A percentile compares a stretch with the other conserved stretches of the same genome.
Evolutionary conservation across 2,888 invertebrate genomes (phyloP).

Genomic region (Leptinotarsa juncta): DNA sequence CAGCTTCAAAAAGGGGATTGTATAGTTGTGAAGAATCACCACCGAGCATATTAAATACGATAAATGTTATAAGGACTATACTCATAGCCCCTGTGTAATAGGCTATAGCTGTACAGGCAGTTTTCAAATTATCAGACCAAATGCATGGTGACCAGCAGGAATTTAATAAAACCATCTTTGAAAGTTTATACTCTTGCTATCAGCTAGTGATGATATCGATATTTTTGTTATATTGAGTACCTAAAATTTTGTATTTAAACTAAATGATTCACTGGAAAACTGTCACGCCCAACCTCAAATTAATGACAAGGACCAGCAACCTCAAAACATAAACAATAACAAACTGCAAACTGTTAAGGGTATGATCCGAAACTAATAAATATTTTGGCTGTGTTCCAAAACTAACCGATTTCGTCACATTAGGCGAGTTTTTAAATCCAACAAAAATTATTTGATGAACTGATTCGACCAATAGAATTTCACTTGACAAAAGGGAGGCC

Average conservation of each 20-base stretch:
- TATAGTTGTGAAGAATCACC: slow-evolving; percentile 91
- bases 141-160: slow-evolving; percentile 92
- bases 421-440: too few relatives aligned
- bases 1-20: slow-evolving; percentile 90
- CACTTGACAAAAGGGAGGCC: too few relatives aligned
- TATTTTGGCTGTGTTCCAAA: too few relatives aligned
- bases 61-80: slow-evolving; percentile 78
- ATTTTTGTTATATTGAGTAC: neutral
- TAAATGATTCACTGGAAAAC: neutral
- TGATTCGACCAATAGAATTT: too few relatives aligned
- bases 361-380: neutral
- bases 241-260: neutral
- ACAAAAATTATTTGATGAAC: too few relatives aligned
- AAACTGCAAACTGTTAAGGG: neutral
- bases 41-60: slow-evolving; percentile 83
- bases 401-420: too few relatives aligned
- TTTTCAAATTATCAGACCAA: slow-evolving; percentile 83
- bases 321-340: slow-evolving; percentile 4
- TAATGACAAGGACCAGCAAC: neutral
- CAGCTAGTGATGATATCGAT: neutral
- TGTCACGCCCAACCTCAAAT: slow-evolving; percentile 10
- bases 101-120: slow-evolving; percentile 83
- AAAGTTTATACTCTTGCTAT: neutral
- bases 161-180: slow-evolving; percentile 75
- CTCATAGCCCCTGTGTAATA: slow-evolving; percentile 82